Conservation (phyloP, 2,113 vertebrate species). For the Lampris megalopsis region DNA sequence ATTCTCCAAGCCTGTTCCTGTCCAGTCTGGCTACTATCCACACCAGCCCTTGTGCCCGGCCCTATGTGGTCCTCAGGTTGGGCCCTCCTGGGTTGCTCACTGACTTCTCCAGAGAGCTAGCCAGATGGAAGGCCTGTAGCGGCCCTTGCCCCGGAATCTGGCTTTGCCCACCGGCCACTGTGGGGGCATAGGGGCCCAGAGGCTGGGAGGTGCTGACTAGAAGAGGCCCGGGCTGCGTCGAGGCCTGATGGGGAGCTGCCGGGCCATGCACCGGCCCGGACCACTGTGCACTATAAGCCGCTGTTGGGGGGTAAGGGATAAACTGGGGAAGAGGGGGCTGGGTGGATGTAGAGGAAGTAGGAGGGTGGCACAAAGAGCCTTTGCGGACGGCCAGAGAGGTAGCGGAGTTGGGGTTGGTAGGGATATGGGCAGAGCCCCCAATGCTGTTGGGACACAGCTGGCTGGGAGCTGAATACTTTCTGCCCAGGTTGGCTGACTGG, state of each 20-base stretch:
- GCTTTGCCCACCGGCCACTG: slow-evolving; percentile 67
- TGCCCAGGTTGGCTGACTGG: slow-evolving; percentile 89
- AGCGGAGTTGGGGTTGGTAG: slow-evolving; percentile 86
- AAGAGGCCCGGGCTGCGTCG: slow-evolving; percentile 60
- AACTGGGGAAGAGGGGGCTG: slow-evolving; percentile 89
- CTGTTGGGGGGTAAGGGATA: slow-evolving; percentile 81
- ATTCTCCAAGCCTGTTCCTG: not conserved
- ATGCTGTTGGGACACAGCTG: slow-evolving; percentile 92
- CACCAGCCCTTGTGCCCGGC: slow-evolving; percentile 38
- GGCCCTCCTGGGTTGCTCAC: slow-evolving; percentile 96
- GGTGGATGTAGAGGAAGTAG: slow-evolving; percentile 86
- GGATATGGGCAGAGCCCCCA: slow-evolving; percentile 85
- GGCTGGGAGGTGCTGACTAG: slow-evolving; percentile 84
- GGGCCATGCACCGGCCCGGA: slow-evolving; percentile 77
- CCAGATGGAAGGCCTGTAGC: slow-evolving; percentile 72
- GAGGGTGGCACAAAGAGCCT: slow-evolving; percentile 88
- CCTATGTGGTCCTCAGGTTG: slow-evolving; percentile 96
- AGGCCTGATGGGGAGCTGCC: slow-evolving; percentile 42
- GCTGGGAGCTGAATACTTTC: slow-evolving; percentile 94
- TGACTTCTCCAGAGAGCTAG: slow-evolving; percentile 91
- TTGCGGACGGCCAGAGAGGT: slow-evolving; percentile 93
- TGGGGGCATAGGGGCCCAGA: slow-evolving; percentile 85
- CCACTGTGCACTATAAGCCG: slow-evolving; percentile 90
- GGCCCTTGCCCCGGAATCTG: slow-evolving; percentile 70
- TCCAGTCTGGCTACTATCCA: slow-evolving; percentile 32